phyloP scores from a whole-genome alignment of 2,888 invertebrate genomes.

The Steinernema hermaphroditum region DNA sequence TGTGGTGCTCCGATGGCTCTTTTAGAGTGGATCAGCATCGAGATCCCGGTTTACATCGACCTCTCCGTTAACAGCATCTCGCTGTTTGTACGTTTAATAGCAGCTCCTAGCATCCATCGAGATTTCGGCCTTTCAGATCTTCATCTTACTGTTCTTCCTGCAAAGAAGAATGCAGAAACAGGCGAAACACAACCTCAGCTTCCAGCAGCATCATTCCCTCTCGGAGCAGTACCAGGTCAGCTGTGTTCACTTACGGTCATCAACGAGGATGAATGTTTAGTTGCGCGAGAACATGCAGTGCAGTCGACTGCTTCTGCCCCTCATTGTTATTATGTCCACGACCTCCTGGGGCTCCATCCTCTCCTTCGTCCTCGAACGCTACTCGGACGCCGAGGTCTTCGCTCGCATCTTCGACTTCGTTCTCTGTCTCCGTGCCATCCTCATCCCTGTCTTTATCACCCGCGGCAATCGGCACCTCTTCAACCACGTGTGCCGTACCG shows the following conservation, averaged over 20 bases:
- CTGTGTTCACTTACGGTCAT: too few species aligned
- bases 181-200: slow-evolving; percentile 13
- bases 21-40: slow-evolving; percentile 20
- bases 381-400: neutral
- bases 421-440: neutral
- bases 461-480: slow-evolving; percentile 16
- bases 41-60: slow-evolving; percentile 14
- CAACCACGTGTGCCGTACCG: slow-evolving; percentile 18
- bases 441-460: slow-evolving; percentile 5
- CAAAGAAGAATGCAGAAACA: slow-evolving; percentile 8
- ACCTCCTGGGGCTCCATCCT: slow-evolving; percentile 19
- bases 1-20: too few species aligned
- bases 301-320: slow-evolving; percentile 13
- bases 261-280: too few species aligned
- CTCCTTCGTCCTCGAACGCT: slow-evolving; percentile 10
- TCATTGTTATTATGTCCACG: slow-evolving; percentile 1
- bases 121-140: neutral
- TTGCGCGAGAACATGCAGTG: slow-evolving; percentile 15
- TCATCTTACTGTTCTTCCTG: neutral
- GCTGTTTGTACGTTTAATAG: neutral
- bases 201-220: slow-evolving; percentile 11
- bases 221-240: slow-evolving; percentile 20
- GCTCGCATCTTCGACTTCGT: slow-evolving; percentile 13
- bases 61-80: slow-evolving; percentile 17
- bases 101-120: too few species aligned